Conservation (phyloP, 2,888 invertebrate genomes). For the Eupithecia inturbata region DNA sequence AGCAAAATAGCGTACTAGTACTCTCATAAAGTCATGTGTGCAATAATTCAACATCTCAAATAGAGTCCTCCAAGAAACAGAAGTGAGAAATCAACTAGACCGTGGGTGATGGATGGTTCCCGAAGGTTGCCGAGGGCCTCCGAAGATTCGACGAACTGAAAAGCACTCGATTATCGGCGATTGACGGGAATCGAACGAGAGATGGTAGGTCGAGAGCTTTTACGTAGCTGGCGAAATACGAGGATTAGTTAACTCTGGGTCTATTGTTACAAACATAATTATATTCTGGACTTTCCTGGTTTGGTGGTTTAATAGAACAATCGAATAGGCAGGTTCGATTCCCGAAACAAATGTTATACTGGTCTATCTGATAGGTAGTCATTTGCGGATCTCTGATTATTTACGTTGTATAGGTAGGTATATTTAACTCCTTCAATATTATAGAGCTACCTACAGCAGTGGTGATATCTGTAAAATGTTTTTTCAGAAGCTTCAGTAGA, state of each 20-base stretch:
- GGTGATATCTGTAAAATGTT: too few relatives aligned
- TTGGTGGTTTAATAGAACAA: background rate
- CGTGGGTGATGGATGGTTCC: conserved; percentile 10
- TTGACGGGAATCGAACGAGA: background rate
- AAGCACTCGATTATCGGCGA: conserved; percentile 3
- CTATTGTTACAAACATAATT: too few relatives aligned
- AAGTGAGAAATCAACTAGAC: conserved; percentile 28
- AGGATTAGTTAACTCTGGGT: background rate
- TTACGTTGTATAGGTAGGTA: too few relatives aligned
- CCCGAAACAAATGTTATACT: too few relatives aligned
- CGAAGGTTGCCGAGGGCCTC: background rate
- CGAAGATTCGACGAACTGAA: background rate
- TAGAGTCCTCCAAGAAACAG: conserved; percentile 31
- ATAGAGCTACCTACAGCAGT: too few relatives aligned
- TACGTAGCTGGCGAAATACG: background rate
- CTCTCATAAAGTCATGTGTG: background rate
- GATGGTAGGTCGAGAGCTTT: background rate
- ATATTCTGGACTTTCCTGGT: background rate
- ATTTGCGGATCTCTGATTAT: too few relatives aligned
- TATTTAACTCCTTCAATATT: too few relatives aligned
- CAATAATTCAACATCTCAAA: background rate
- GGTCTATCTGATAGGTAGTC: too few relatives aligned
- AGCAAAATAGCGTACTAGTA: background rate
- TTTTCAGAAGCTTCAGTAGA: background rate
- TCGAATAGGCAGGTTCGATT: too few relatives aligned